Conservation (phyloP, 1,140 invertebrate species). For the Drosophila mauritiana region DNA sequence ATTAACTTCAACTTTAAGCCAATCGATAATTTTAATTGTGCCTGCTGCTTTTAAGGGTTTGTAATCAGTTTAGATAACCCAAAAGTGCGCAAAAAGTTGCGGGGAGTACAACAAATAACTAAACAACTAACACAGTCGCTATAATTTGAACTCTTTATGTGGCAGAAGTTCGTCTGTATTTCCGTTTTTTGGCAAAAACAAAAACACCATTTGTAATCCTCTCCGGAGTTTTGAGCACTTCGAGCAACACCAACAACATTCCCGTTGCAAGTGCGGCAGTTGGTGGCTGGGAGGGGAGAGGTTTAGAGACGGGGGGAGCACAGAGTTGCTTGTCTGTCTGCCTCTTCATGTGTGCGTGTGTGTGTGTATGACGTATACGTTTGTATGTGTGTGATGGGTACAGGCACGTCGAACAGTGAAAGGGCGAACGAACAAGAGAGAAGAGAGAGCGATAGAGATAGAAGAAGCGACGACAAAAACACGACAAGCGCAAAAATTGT, state of each 20-base stretch:
- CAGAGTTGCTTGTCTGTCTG: conserved; percentile 50
- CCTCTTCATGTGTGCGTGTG: conserved; percentile 24
- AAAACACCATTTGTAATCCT: conserved; percentile 26
- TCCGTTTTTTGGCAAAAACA: conserved; percentile 15
- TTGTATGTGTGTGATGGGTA: conserved; percentile 59
- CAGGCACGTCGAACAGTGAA: conserved; percentile 71
- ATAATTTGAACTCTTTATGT: conserved; percentile 6
- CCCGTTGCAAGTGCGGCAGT: conserved; percentile 28
- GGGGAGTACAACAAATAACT: neutral
- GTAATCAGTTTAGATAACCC: neutral
- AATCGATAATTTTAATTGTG: neutral
- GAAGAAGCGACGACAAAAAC: conserved; percentile 64
- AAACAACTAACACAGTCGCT: conserved; percentile 3
- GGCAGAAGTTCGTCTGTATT: conserved; percentile 11
- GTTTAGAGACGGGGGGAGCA: conserved; percentile 15
- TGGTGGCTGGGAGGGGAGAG: conserved; percentile 11
- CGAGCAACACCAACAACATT: conserved; percentile 25
- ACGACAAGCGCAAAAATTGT: conserved; percentile 78
- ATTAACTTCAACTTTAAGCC: no score
- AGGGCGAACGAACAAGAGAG: conserved; percentile 47
- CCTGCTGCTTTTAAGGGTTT: neutral
- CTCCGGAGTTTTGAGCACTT: conserved; percentile 26
- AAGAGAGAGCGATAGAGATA: conserved; percentile 7
- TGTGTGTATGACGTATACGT: conserved; percentile 30
- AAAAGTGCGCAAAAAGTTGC: conserved; percentile 9